Evolutionary conservation across 2,888 invertebrate genomes (phyloP).

Genomic region (Calameuta filiformis): DNA sequence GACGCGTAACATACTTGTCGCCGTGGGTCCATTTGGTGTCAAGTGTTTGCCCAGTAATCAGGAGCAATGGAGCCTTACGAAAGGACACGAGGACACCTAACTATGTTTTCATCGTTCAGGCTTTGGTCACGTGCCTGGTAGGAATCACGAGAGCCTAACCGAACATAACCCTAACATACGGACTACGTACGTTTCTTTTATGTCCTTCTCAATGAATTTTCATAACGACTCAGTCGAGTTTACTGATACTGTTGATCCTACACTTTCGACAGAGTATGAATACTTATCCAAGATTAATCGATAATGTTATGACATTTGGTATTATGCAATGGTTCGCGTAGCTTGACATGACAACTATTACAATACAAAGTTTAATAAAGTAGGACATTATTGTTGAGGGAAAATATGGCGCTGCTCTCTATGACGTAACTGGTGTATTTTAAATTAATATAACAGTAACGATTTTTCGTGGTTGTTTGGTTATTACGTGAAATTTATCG

Average conservation of each 20-base stretch:
- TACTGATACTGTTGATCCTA: neutral
- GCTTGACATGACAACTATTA: neutral
- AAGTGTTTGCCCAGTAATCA: conserved; percentile 35
- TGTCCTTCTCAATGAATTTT: neutral
- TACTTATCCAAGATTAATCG: neutral
- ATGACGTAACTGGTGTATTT: neutral
- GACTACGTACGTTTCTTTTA: neutral
- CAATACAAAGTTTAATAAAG: neutral
- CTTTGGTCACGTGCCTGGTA: conserved; percentile 34
- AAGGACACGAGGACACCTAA: conserved; percentile 14
- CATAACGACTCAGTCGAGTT: neutral
- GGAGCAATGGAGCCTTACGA: conserved; percentile 22
- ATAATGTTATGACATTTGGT: neutral
- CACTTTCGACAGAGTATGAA: neutral
- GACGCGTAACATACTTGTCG: conserved; percentile 18
- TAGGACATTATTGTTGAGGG: neutral
- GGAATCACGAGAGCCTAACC: neutral
- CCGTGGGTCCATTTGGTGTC: conserved; percentile 18
- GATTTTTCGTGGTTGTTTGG: neutral
- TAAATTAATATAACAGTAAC: neutral
- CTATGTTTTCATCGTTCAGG: conserved; percentile 18
- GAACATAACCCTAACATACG: neutral
- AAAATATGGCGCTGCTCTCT: neutral
- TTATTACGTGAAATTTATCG: neutral
- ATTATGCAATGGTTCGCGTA: neutral